Percentiles rank a stretch among this genome's conserved stretches.
These are phyloP conservation scores for Sebastes oblongus DNA, from an alignment of 2,797 vertebrate genomes.

Conservation along the genomic window DNA sequence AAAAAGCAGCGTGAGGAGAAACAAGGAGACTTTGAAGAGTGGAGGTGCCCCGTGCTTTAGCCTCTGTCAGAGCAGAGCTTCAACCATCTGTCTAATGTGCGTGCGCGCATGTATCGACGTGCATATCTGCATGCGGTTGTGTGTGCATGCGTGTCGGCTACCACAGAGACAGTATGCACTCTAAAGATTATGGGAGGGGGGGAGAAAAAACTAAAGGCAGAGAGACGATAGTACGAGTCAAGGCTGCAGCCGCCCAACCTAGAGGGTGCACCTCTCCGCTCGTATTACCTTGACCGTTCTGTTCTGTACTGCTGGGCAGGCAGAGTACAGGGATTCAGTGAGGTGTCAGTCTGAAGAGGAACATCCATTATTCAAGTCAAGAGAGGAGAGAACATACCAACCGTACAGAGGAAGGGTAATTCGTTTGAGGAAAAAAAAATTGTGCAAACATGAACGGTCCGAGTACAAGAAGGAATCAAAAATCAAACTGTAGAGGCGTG, in stretches of 20 bases:
- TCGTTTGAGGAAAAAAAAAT: slow-evolving; percentile 27
- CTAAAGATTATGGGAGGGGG: slow-evolving; percentile 23
- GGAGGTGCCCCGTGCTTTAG: slow-evolving; percentile 76
- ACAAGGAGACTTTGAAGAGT: slow-evolving; percentile 78
- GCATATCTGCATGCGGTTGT: slow-evolving; percentile 41
- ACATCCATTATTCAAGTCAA: slow-evolving; percentile 70
- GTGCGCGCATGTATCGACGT: slow-evolving; percentile 38
- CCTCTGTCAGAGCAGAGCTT: slow-evolving; percentile 71
- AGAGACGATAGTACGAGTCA: slow-evolving; percentile 46
- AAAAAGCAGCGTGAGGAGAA: slow-evolving; percentile 70
- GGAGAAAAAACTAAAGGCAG: not conserved
- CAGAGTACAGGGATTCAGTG: slow-evolving; percentile 52
- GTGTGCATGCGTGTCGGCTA: slow-evolving; percentile 13
- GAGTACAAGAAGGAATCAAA: not conserved
- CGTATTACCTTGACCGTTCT: slow-evolving; percentile 68
- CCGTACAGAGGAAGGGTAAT: slow-evolving; percentile 31
- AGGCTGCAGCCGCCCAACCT: slow-evolving; percentile 56
- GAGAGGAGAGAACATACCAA: slow-evolving; percentile 48
- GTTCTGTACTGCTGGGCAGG: slow-evolving; percentile 50
- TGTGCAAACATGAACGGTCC: slow-evolving; percentile 17
- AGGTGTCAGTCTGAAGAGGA: slow-evolving; percentile 60
- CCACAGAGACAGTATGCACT: slow-evolving; percentile 21
- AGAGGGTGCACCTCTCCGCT: slow-evolving; percentile 44
- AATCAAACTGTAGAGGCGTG: not conserved
- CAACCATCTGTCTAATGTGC: slow-evolving; percentile 79